phyloP scores from a whole-genome alignment of 92 coral and sea anemone species.

The Epizoanthus scotinus region DNA sequence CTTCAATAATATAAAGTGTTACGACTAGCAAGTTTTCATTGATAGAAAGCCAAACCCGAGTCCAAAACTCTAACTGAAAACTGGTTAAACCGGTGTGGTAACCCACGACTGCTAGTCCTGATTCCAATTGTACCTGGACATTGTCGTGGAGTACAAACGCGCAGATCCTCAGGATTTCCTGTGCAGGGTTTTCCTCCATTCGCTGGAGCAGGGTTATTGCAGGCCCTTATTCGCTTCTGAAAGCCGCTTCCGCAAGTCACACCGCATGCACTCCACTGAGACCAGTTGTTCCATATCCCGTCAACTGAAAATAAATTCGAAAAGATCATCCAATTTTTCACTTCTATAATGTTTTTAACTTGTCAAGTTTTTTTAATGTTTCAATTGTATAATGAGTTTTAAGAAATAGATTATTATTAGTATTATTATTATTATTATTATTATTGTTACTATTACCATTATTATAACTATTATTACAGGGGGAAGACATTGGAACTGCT shows the following conservation, averaged over 20 bases:
- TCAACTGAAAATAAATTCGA: not conserved
- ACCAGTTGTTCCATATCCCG: not conserved
- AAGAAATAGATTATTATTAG: too few relatives aligned
- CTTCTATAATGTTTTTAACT: not conserved
- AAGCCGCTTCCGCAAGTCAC: not conserved
- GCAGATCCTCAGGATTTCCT: not conserved
- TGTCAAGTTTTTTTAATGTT: too few relatives aligned
- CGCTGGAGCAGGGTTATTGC: constrained; percentile 1
- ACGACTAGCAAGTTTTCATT: too few relatives aligned
- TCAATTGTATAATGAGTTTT: too few relatives aligned
- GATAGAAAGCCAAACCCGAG: too few relatives aligned
- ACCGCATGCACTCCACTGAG: constrained; percentile 9
- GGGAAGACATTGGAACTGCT: too few relatives aligned
- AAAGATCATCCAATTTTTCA: not conserved
- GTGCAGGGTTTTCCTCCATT: constrained; percentile 8
- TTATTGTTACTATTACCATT: too few relatives aligned
- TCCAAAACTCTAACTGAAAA: too few relatives aligned
- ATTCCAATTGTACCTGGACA: constrained; percentile 11
- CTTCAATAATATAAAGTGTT: too few relatives aligned
- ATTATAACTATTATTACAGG: not conserved
- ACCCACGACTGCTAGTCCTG: too few relatives aligned
- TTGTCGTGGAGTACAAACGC: not conserved
- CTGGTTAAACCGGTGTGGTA: too few relatives aligned
- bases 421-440: too few relatives aligned
- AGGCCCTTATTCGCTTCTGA: not conserved